Evolutionary conservation across 2,888 invertebrate genomes (phyloP), one percentile per base, ranked within the genome.

Genomic region (Torymus texanus): DNA sequence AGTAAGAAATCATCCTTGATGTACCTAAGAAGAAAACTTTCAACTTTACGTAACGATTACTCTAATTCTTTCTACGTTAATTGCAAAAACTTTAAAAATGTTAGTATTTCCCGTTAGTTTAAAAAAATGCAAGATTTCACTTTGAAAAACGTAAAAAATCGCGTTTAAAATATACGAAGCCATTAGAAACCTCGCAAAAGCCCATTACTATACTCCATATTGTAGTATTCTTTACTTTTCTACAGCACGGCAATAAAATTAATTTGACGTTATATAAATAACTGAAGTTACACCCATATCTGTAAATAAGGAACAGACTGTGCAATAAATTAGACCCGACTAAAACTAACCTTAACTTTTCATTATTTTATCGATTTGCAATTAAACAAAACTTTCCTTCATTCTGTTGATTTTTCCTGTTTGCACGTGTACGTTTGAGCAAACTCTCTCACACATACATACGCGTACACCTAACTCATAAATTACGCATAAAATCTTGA

Each of bases 231-330:
- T 8, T 41, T 41, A 41, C 5, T 41, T 8, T 41, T 41, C 41
- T 41, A 41, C 41, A 41, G 8, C 41, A 8, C 5, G 41, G 41
- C 8, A 41, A 8, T 72, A 53, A 66, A 72, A 59, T 61, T 21
- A 72, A 21, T 55, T 66, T 61, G 41, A 72, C 14, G 10, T 79
- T 70, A 41, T 41, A 74, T 66, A 71, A 70, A 71, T 61, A 75
- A 66, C 21, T n/a, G 53, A 71, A 63, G 21, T 56, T 3, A 24
- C 71, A 56, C 13, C 11, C 14, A 16, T 53, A 67, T 73, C 21
- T 13, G 55, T 65, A 70, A 29, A 59, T 53, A n/a, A 16, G 18
- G 18, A 61, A 18, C 10, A 11, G 18, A 66, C 53, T 55, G 50
- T 21, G 41, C 41, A 55, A 66, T 77, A 59, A 58, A 65, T 66